A percentile compares a stretch with the other conserved stretches of the same genome.
Conservation (phyloP, 2,888 invertebrate species). For the Dryobota labecula region DNA sequence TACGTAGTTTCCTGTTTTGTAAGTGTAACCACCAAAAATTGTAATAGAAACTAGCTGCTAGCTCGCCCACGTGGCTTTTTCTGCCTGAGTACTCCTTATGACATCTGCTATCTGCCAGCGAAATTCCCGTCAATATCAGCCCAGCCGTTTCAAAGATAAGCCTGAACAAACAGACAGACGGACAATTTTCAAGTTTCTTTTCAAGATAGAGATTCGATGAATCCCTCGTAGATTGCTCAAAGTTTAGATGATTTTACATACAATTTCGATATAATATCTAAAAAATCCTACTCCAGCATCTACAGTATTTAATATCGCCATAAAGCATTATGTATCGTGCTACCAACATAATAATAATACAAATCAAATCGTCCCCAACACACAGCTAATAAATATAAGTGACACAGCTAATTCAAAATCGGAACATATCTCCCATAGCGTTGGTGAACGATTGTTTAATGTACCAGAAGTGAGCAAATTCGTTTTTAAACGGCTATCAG, state of each 20-base stretch:
- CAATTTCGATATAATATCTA: neutral
- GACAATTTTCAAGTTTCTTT: no score
- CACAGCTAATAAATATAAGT: constrained; percentile 58
- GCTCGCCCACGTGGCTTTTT: no score
- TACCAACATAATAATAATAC: constrained; percentile 26
- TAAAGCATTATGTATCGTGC: neutral
- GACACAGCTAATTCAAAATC: constrained; percentile 67
- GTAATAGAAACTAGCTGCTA: no score
- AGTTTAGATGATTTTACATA: no score
- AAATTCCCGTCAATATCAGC: no score
- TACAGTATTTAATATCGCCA: neutral
- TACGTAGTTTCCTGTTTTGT: constrained; percentile 30
- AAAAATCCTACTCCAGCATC: neutral
- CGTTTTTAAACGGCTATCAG: constrained; percentile 91
- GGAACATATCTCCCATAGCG: constrained; percentile 69
- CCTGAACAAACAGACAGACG: no score
- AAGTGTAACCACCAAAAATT: constrained; percentile 6
- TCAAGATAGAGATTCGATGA: no score
- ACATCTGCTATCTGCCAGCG: no score
- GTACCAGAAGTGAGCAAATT: constrained; percentile 91
- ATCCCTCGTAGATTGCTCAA: no score
- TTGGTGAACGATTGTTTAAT: constrained; percentile 86
- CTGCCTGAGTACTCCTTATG: no score
- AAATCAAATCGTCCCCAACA: constrained; percentile 33
- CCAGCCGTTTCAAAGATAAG: no score